Evolutionary conservation across 2,888 invertebrate species (phyloP).

Genomic region (Acrobasis consociella): DNA sequence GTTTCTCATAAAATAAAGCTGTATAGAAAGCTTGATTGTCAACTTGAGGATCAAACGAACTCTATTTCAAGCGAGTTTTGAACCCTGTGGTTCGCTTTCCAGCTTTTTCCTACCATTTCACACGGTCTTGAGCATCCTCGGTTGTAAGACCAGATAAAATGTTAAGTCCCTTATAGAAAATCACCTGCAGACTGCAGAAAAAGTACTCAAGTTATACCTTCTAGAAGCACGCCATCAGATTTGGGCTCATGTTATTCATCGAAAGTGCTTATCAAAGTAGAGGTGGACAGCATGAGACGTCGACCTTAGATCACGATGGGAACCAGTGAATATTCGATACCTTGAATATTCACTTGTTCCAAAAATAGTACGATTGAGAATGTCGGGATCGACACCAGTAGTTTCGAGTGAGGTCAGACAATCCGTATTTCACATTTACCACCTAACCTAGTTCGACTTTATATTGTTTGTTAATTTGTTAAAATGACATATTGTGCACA

Average conservation of each 20-base stretch:
- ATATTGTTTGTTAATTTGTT: no score
- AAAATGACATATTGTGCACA: no score
- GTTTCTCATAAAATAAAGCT: conserved; percentile 28
- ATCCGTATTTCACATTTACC: background rate
- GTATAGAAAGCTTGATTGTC: conserved; percentile 24
- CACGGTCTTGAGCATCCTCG: no score
- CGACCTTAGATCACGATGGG: background rate
- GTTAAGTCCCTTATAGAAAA: no score
- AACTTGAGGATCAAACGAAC: conserved; percentile 23
- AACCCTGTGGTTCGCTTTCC: no score
- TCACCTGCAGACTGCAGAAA: no score
- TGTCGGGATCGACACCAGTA: background rate
- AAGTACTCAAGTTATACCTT: no score
- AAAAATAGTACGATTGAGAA: conserved; percentile 1
- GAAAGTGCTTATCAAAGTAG: background rate
- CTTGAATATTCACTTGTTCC: no score
- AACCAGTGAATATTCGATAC: conserved; percentile 1
- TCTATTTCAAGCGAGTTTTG: background rate
- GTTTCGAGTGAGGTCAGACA: conserved; percentile 1
- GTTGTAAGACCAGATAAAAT: no score
- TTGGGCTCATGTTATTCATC: background rate
- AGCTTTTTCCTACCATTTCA: no score
- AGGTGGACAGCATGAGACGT: background rate
- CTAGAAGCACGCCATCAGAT: background rate
- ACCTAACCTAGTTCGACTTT: no score